Conservation (phyloP, 2,888 invertebrate species). For the Panopea generosa region DNA sequence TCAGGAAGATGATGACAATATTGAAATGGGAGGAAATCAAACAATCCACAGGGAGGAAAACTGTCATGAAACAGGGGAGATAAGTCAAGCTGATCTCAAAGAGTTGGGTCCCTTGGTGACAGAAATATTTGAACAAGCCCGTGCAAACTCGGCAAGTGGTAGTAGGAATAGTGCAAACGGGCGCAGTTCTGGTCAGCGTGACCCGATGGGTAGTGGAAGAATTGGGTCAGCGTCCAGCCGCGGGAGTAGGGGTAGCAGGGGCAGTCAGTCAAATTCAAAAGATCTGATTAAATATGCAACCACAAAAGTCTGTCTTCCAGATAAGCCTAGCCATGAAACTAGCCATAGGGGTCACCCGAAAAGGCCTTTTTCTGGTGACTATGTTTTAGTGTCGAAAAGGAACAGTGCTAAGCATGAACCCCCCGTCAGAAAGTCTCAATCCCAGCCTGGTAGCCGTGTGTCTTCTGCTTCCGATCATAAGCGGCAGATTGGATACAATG, state of each 20-base stretch:
- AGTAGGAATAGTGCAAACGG: conserved; percentile 21
- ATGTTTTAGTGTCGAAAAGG: conserved; percentile 31
- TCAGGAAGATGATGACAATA: conserved; percentile 64
- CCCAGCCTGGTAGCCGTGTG: conserved; percentile 40
- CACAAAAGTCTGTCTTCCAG: conserved; percentile 43
- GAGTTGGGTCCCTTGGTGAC: conserved; percentile 55
- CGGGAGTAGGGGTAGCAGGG: conserved; percentile 48
- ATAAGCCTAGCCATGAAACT: conserved; percentile 19
- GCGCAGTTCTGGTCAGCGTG: conserved; percentile 45
- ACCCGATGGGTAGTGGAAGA: conserved; percentile 49
- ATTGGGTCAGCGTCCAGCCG: conserved; percentile 59
- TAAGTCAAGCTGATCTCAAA: conserved; percentile 34
- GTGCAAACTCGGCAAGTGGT: conserved; percentile 39
- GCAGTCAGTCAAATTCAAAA: conserved; percentile 30
- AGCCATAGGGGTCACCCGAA: conserved; percentile 8
- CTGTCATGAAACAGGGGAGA: conserved; percentile 52
- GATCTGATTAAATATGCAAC: conserved; percentile 42
- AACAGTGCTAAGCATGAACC: conserved; percentile 30
- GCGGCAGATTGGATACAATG: conserved; percentile 58
- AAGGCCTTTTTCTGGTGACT: conserved; percentile 56
- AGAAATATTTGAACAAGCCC: conserved; percentile 54
- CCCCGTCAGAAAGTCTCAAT: conserved; percentile 37
- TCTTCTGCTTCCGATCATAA: conserved; percentile 50
- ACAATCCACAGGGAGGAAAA: conserved; percentile 51
- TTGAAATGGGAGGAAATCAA: conserved; percentile 57